Percentiles rank a stretch among this genome's conserved stretches.
phyloP scores from a whole-genome alignment of 2,888 invertebrate genomes.

The Agrypnus murinus region DNA sequence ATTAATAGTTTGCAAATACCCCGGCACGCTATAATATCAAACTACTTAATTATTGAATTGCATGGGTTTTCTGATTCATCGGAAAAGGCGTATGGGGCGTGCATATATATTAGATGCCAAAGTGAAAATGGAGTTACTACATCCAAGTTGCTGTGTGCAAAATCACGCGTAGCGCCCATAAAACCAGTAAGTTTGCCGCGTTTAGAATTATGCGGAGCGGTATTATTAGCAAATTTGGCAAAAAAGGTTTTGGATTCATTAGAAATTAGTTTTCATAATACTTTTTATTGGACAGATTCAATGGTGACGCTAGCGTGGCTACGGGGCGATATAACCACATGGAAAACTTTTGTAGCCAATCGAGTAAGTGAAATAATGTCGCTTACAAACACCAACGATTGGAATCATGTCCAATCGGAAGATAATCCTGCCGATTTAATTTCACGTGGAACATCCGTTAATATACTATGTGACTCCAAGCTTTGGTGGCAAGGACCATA shows the following conservation, averaged over 20 bases:
- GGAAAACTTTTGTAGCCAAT: conserved; percentile 55
- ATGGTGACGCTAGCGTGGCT: conserved; percentile 56
- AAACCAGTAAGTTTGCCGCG: conserved; percentile 49
- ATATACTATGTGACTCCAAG: background rate
- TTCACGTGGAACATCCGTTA: conserved; percentile 25
- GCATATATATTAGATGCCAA: conserved; percentile 55
- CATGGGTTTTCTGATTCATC: conserved; percentile 56
- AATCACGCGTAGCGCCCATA: conserved; percentile 56
- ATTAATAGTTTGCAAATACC: conserved; percentile 48
- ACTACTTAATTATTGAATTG: conserved; percentile 42
- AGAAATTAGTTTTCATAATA: conserved; percentile 21
- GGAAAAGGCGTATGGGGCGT: conserved; percentile 56
- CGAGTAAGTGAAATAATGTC: conserved; percentile 48
- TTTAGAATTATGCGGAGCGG: conserved; percentile 53
- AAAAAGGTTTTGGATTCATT: conserved; percentile 35
- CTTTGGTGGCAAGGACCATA: conserved; percentile 28
- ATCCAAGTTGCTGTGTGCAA: conserved; percentile 53
- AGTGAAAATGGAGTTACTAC: background rate
- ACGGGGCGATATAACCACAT: conserved; percentile 41
- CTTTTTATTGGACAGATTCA: conserved; percentile 56
- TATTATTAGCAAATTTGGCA: conserved; percentile 49
- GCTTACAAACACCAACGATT: conserved; percentile 37
- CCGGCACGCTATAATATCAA: conserved; percentile 31
- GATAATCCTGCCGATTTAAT: conserved; percentile 28
- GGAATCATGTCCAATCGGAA: conserved; percentile 43